Percentiles rank a stretch among this genome's conserved stretches.
phyloP scores from a whole-genome alignment of 2,797 vertebrate species.

The Pyrocephalus nanus region DNA sequence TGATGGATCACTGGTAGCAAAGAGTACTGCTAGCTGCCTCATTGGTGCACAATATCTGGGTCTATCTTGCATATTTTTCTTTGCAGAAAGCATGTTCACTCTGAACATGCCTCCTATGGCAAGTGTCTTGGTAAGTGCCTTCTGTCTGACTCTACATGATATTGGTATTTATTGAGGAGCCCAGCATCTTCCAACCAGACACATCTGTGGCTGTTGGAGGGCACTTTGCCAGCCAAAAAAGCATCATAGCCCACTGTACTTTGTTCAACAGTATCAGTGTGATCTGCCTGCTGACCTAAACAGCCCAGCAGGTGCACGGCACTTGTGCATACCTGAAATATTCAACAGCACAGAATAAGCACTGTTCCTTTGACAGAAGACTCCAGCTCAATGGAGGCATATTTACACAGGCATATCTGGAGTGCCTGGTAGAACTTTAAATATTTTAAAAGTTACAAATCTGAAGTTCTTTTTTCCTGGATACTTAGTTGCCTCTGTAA shows the following conservation, averaged over 20 bases:
- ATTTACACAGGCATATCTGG: neutral
- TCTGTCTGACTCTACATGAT: neutral
- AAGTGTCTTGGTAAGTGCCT: neutral
- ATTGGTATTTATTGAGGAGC: neutral
- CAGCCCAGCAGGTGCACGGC: neutral
- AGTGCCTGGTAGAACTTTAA: neutral
- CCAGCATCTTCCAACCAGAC: neutral
- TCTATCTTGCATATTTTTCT: neutral
- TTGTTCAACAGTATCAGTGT: neutral
- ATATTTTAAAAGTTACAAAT: neutral
- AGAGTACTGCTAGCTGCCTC: neutral
- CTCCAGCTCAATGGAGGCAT: neutral
- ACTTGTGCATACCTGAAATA: neutral
- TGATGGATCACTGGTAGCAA: neutral
- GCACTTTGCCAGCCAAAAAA: neutral
- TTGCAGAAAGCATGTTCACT: neutral
- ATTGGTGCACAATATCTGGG: neutral
- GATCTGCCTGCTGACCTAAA: neutral
- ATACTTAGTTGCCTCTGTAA: neutral
- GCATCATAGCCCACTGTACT: neutral
- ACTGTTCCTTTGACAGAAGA: accelerated
- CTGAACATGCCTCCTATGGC: neutral
- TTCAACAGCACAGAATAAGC: neutral
- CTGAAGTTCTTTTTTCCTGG: neutral
- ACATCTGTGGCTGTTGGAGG: neutral